These are phyloP conservation scores for Phyllostomus discolor DNA, from an alignment of 2,113 vertebrate genomes.

Conservation along the genomic window DNA sequence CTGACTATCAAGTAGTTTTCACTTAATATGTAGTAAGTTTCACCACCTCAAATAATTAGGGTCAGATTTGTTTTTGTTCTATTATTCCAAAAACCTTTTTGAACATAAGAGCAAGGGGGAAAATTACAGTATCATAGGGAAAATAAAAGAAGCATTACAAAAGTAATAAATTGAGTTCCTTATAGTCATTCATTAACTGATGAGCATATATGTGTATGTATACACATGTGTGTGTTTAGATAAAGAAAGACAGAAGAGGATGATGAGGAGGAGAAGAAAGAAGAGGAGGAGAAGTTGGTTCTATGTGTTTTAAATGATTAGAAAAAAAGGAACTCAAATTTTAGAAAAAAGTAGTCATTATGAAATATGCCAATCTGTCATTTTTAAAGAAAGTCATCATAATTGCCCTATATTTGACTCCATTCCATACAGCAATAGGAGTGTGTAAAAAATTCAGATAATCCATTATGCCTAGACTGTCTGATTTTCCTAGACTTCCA, in stretches of 20 bases:
- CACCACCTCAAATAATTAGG: not conserved
- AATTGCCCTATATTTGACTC: not conserved
- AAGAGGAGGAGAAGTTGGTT: not conserved
- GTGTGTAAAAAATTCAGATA: not conserved
- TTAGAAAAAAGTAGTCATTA: not conserved
- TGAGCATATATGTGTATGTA: not conserved
- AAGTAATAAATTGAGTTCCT: not conserved
- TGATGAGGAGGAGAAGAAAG: accelerated
- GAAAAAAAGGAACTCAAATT: not conserved
- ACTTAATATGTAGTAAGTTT: not conserved
- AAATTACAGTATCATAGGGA: not conserved
- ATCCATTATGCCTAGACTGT: not conserved
- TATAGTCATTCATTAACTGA: not conserved
- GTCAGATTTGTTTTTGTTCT: not conserved
- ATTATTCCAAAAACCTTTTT: not conserved
- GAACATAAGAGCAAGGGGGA: not conserved
- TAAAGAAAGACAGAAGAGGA: not conserved
- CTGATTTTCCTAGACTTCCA: not conserved
- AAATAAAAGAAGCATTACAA: not conserved
- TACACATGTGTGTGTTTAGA: not conserved
- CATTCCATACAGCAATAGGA: not conserved
- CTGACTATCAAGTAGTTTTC: not conserved
- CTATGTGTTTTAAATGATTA: not conserved
- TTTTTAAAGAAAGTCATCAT: not conserved
- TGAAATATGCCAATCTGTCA: not conserved